Evolutionary conservation across 1,140 invertebrate species (phyloP), one percentile per base, ranked within the genome.

Genomic region (Battus philenor): DNA sequence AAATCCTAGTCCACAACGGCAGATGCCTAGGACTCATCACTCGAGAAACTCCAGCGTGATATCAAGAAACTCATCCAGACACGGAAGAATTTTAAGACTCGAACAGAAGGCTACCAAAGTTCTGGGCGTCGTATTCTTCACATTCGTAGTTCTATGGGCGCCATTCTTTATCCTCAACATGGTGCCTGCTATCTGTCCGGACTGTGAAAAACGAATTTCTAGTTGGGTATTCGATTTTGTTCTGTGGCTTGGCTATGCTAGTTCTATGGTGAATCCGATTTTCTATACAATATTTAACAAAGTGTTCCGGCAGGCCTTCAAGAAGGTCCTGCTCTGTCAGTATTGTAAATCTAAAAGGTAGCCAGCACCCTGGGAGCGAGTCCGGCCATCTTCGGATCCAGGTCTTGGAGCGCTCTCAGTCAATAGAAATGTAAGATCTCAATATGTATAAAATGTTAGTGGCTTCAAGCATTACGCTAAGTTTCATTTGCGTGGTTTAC

Each of bases 271-370:
- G 6, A 98, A 98, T 86, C 95, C 95, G 0, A 94, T 97, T 52
- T 96, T 97, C 81, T 97, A 97, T 75, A 97, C 96, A 1, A 95
- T 97, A 48, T 97, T 98, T 84, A 98, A 98, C 83, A 95, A 95
- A 72, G 93, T 96, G 22, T 97, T 97, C 78, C 86, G 95, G 24
- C 92, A 96, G 67, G 94, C 95, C 0, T 98, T 98, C 78, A 93
- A 95, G 59, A 94, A 94, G 69, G 94, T 97, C 0, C 72, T 97
- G n/a, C 81, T 91, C 13, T 97, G 95, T 78, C 86, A 90, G 54
- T 94, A 93, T 62, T 89, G 89, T 41, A 87, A 77, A 48, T 76
- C 86, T 26, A 86, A 82, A 15, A 88, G 87, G 46, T 91, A 90
- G 90, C 86, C 76, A 34, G 81, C 81, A 55, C 86, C 82, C 56